A percentile compares a stretch with the other conserved stretches of the same genome.
Conservation (phyloP, 2,797 vertebrate genomes). For the Spondyliosoma cantharus region DNA sequence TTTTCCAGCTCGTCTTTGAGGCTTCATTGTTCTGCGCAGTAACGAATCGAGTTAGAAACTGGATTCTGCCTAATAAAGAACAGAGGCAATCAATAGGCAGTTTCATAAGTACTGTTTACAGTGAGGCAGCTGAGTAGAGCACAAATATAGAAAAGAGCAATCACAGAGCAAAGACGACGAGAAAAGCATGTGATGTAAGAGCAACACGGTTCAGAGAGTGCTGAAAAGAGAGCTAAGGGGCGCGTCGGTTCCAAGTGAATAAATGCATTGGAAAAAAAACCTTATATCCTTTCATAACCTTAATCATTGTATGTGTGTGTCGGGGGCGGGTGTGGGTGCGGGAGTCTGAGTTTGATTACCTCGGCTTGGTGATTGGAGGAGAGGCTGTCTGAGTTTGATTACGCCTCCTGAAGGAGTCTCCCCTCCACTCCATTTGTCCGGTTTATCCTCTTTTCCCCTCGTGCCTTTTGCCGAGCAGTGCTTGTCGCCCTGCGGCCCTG, state of each 20-base stretch:
- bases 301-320: slow-evolving; percentile 43
- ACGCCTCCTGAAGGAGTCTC: slow-evolving; percentile 52
- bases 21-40: slow-evolving; percentile 11
- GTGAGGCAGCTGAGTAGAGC: slow-evolving; percentile 7
- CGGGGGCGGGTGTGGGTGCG: slow-evolving; percentile 12
- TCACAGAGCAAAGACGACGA: slow-evolving; percentile 14
- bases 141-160: slow-evolving; percentile 16
- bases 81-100: not conserved
- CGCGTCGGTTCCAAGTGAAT: slow-evolving; percentile 8
- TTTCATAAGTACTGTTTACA: slow-evolving; percentile 13
- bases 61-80: slow-evolving; percentile 32
- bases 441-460: slow-evolving; percentile 17
- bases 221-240: slow-evolving; percentile 1
- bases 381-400: slow-evolving; percentile 71
- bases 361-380: slow-evolving; percentile 57
- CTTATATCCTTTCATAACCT: slow-evolving; percentile 48
- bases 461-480: slow-evolving; percentile 16
- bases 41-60: slow-evolving; percentile 46
- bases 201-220: not conserved
- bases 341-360: slow-evolving; percentile 70
- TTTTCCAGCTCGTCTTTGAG: slow-evolving; percentile 24
- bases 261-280: slow-evolving; percentile 42
- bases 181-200: slow-evolving; percentile 8
- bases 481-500: slow-evolving; percentile 39
- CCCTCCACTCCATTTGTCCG: slow-evolving; percentile 38